These are phyloP conservation scores for Trogon surrucura DNA, from an alignment of 2,113 vertebrate species.

Conservation along the genomic window DNA sequence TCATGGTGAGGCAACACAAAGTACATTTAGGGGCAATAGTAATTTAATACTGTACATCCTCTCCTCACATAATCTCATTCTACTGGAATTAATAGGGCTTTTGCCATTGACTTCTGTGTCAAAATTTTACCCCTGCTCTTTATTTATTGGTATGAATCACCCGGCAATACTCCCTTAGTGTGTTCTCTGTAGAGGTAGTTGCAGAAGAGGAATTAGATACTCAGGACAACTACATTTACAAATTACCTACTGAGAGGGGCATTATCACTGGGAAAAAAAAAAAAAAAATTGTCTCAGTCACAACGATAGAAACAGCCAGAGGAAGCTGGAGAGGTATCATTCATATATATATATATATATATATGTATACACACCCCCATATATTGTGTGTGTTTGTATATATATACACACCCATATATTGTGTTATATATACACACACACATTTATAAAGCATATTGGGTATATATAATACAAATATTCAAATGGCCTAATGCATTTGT, in stretches of 20 bases:
- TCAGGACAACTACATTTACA: not conserved
- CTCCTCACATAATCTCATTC: not conserved
- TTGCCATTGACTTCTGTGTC: not conserved
- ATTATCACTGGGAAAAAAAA: not conserved
- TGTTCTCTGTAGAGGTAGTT: not conserved
- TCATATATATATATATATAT: not conserved
- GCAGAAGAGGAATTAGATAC: not conserved
- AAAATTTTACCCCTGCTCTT: not conserved
- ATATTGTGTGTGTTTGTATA: not conserved
- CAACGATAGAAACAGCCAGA: not conserved
- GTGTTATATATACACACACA: not conserved
- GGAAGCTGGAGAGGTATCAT: not conserved
- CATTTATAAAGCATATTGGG: not conserved
- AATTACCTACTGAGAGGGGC: not conserved
- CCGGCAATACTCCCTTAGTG: not conserved
- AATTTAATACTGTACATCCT: not conserved
- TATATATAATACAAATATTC: not conserved
- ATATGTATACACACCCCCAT: accelerated
- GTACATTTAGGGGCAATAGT: accelerated
- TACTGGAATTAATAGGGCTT: not conserved
- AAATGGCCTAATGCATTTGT: not conserved
- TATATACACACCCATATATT: too few relatives aligned
- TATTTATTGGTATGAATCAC: not conserved
- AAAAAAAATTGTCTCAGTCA: not conserved
- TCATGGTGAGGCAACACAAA: not conserved